Base-by-base conservation (phyloP, 2,797 vertebrate genomes). In the Decapterus maruadsi region DNA sequence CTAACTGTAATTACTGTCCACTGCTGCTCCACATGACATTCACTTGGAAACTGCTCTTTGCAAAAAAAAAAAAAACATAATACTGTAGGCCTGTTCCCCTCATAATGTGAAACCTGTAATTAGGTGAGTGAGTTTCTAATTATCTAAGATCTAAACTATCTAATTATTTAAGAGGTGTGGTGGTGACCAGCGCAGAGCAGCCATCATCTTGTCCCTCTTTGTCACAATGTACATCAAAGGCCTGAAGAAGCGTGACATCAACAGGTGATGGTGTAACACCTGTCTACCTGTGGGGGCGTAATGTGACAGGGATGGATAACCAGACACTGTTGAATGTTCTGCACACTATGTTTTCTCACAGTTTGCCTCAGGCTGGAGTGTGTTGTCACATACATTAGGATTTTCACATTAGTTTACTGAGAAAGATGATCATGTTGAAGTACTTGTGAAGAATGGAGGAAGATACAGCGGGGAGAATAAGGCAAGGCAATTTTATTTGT, bases 251-350 rank as follows among this genome's bases (percentile, higher is more conserved):
- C 31, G 14, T 55, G 22, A 20, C 17, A 51, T 31, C 57, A 48
- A 46, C 66, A 20, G 72, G 70, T 75, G 55, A 55, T 36, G 4
- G 20, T 62, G 31, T 34, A 51, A 65, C 71, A 63, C 68, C 66
- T 76, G 69, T 55, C 14, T 14, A 12, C 63, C 2, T 56, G n/a
- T 19, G 46, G 22, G 31, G 34, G 67, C 72, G 42, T 84, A 55
- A 51, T 68, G 57, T 78, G 73, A 72, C 73, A 14, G 34, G 51
- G 48, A 82, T 71, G 55, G 75, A 81, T 78, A 61, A 65, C 6
- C 14, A 22, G 63, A 40, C 22, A 34, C 20, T 57, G 8, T 54
- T 62, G 19, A 71, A 63, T 65, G 45, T 77, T 59, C 42, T 46
- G 17, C 57, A 72, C 12, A 65, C 26, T 11, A 36, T 58, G 38